Conservation (phyloP, 2,888 invertebrate species). For the Chromoteleia sp. region DNA sequence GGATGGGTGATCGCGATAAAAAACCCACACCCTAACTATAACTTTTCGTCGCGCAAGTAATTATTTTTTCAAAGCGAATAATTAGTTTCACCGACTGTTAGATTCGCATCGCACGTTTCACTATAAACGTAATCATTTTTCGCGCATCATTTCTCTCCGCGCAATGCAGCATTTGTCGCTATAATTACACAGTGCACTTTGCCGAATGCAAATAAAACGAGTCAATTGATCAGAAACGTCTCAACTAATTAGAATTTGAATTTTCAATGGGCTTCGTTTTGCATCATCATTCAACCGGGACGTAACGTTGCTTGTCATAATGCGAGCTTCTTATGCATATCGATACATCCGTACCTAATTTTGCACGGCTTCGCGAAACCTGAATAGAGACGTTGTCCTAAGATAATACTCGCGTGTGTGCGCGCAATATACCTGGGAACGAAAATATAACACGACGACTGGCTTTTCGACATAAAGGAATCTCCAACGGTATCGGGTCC, state of each 20-base stretch:
- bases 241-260: slow-evolving; percentile 38
- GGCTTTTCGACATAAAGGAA: slow-evolving; percentile 38
- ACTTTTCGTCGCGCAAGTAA: no score
- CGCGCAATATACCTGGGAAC: slow-evolving; percentile 17
- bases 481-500: slow-evolving; percentile 28
- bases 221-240: no score
- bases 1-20: no score
- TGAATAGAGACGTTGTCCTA: slow-evolving; percentile 53
- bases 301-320: slow-evolving; percentile 49
- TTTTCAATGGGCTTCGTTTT: slow-evolving; percentile 20
- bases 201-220: no score
- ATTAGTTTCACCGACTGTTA: no score
- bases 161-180: no score
- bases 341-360: slow-evolving; percentile 35
- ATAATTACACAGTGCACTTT: no score
- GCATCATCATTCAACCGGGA: slow-evolving; percentile 48
- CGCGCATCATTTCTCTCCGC: no score
- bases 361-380: slow-evolving; percentile 63
- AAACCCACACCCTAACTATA: no score
- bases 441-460: slow-evolving; percentile 30
- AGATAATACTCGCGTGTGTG: slow-evolving; percentile 8
- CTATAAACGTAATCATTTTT: no score
- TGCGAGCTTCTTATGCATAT: slow-evolving; percentile 52
- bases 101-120: no score
- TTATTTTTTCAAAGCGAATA: no score